Percentiles rank a stretch among this genome's conserved stretches.
Conservation (phyloP, 2,888 invertebrate genomes). For the Drosophila prolongata region DNA sequence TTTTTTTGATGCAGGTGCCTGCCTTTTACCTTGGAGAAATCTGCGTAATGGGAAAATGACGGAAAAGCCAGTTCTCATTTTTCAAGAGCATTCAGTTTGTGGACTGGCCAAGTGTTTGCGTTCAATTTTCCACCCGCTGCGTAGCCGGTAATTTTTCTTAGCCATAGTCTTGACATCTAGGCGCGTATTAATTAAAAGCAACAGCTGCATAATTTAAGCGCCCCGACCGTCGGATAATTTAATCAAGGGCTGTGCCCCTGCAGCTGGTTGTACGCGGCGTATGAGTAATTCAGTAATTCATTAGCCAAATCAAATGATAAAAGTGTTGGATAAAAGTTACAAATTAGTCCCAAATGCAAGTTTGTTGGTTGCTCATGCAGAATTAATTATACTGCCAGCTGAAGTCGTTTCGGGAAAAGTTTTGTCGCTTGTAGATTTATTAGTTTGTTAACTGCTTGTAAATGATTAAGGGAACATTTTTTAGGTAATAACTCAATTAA, state of each 20-base stretch:
- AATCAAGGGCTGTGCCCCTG: conserved; percentile 45
- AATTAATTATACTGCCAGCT: conserved; percentile 48
- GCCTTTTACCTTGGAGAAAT: conserved; percentile 64
- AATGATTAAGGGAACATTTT: conserved; percentile 1
- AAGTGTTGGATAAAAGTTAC: conserved; percentile 15
- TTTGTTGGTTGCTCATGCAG: conserved; percentile 40
- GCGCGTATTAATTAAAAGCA: conserved; percentile 70
- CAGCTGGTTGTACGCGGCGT: conserved; percentile 40
- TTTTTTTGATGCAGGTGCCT: conserved; percentile 11
- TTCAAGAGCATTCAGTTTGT: conserved; percentile 30
- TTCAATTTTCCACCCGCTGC: conserved; percentile 12
- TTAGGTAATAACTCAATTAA: conserved; percentile 5
- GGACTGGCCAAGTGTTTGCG: conserved; percentile 18
- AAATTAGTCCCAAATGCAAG: conserved; percentile 34
- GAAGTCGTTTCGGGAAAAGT: conserved; percentile 28
- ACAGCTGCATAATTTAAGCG: conserved; percentile 49
- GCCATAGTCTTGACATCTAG: conserved; percentile 42
- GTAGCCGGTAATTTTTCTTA: conserved; percentile 51
- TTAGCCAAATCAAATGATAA: conserved; percentile 42
- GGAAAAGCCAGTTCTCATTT: conserved; percentile 37
- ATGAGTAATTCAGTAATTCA: conserved; percentile 58
- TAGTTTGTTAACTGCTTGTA: conserved; percentile 8
- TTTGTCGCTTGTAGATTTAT: conserved; percentile 9
- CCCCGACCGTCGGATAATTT: conserved; percentile 53
- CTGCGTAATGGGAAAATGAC: conserved; percentile 53